phyloP scores from a whole-genome alignment of 1,140 invertebrate genomes.

The Zaprionus tsacasi region DNA sequence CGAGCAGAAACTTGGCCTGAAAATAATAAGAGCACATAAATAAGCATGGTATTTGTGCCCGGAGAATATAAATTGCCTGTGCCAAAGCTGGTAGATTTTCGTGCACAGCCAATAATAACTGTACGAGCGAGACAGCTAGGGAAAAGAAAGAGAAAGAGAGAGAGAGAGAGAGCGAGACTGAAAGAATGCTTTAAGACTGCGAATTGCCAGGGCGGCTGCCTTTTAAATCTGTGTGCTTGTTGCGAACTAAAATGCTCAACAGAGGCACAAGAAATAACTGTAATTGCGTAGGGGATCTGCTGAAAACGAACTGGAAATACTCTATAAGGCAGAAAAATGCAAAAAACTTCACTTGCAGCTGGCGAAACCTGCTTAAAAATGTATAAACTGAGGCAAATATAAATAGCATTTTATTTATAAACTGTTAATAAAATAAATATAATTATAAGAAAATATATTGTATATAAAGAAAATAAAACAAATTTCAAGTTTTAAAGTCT shows the following conservation, averaged over 20 bases:
- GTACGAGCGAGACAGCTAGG: not conserved
- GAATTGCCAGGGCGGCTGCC: constrained; percentile 6
- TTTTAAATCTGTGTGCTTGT: constrained; percentile 5
- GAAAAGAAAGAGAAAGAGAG: not conserved
- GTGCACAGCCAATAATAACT: constrained; percentile 29
- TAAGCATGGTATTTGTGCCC: constrained; percentile 47
- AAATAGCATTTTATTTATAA: not conserved
- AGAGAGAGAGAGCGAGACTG: not conserved
- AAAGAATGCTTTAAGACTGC: constrained; percentile 20
- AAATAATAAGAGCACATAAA: constrained; percentile 53
- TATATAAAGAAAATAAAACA: not conserved
- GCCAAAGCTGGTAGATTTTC: constrained; percentile 20
- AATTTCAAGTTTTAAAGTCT: too few species aligned
- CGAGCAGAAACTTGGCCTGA: constrained; percentile 55
- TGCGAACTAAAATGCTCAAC: not conserved
- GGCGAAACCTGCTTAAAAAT: not conserved
- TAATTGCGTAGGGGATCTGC: not conserved
- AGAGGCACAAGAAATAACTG: constrained; percentile 8
- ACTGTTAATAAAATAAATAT: too few species aligned
- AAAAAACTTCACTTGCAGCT: not conserved
- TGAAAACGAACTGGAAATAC: not conserved
- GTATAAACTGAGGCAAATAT: too few species aligned
- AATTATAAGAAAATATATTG: too few species aligned
- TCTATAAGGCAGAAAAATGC: not conserved
- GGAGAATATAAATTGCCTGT: constrained; percentile 45